Evolutionary conservation across 2,797 vertebrate species (phyloP).

Genomic region (Alcedo atthis): DNA sequence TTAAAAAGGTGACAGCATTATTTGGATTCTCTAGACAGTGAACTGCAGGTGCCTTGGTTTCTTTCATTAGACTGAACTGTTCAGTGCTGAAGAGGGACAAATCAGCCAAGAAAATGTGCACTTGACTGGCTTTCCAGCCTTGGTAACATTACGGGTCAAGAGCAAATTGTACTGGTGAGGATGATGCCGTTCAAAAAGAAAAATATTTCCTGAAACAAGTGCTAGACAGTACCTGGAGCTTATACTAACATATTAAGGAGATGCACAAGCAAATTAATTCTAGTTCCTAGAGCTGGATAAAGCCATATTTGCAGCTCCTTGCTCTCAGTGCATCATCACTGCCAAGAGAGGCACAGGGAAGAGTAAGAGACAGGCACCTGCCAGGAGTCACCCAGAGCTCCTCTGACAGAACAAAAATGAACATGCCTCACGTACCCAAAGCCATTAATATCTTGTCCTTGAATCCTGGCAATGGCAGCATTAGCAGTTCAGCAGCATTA

Average conservation of each 20-base stretch:
- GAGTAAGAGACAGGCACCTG: not conserved
- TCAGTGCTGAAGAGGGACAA: not conserved
- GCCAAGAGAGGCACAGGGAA: rapidly evolving
- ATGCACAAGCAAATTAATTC: not conserved
- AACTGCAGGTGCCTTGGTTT: not conserved
- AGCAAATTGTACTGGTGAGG: not conserved
- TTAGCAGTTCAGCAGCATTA: not conserved
- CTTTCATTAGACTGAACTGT: not conserved
- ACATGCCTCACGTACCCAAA: rapidly evolving
- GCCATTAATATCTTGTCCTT: not conserved
- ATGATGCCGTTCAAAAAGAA: not conserved
- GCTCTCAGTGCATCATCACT: not conserved
- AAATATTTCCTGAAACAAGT: not conserved
- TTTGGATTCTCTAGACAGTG: not conserved
- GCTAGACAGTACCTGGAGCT: not conserved
- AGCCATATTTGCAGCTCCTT: rapidly evolving
- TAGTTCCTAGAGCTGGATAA: not conserved
- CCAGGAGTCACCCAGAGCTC: not conserved
- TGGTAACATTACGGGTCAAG: not conserved
- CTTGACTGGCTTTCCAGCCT: not conserved
- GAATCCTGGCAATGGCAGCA: not conserved
- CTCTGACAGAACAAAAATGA: not conserved
- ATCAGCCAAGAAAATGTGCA: not conserved
- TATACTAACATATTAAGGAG: not conserved
- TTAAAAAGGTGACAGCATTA: not conserved